Base-by-base conservation (phyloP, 1,140 invertebrate species). In the Phocides pigmalion region DNA sequence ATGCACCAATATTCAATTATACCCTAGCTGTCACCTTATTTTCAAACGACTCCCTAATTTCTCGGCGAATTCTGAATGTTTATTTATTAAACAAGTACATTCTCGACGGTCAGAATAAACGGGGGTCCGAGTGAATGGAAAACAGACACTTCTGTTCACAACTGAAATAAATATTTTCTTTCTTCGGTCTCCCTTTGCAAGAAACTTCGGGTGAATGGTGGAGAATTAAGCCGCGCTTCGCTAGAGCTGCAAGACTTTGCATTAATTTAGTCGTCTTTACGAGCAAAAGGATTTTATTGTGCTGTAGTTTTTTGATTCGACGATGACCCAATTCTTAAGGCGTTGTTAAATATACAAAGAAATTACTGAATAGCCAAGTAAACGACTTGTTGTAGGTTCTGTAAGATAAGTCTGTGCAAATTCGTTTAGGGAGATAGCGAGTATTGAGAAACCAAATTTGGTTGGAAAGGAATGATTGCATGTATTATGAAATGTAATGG, bases 21-120 rank as follows among this genome's bases (percentile, higher is more conserved):
- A 22, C 6, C 22, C 22, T 22, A 22, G 2, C 22, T 6, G 22
- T 22, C 6, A 22, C 22, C 6, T 22, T 22, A n/a, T n/a, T 12
- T 9, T 35, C 32, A 12, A 16, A 41, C 39, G 16, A 15, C 1
- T 3, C 15, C 25, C 41, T 15, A 59, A 59, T 9, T 47, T 47
- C 25, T n/a, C 56, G 17, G 25, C 42, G 22, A 14, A 42, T 42
- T 15, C 56, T 19, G 44, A 49, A 44, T 61, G 56, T 49, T 61
- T 61, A 61, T 61, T 61, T 61, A 61, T 49, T 61, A 61, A 61
- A 61, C 56, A 61, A 61, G 56, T 61, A 61, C 15, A 61, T 49
- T 61, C 44, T 47, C 17, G 32, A 61, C 56, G 56, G 56, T 59
- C 56, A 59, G 16, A 59, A 59, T 59, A 59, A 59, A 46, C 56